phyloP scores from a whole-genome alignment of 53 echinoderm and acorn worm species.

The Patiria pectinifera region DNA sequence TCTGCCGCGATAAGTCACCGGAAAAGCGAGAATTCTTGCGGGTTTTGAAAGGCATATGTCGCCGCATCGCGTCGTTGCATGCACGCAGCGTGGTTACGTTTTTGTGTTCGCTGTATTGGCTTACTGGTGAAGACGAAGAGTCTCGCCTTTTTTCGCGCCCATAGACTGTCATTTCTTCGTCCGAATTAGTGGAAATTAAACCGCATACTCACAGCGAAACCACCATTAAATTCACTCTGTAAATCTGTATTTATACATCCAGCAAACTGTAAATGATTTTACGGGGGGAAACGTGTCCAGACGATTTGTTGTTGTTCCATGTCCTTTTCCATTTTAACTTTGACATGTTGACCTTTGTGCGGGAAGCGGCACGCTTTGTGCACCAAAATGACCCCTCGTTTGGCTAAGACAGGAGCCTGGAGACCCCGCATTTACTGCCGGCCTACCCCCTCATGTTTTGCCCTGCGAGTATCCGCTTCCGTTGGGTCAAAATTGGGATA shows the following conservation, averaged over 20 bases:
- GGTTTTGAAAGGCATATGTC: constrained; percentile 58
- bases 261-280: constrained; percentile 5
- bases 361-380: constrained; percentile 64
- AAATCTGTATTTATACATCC: not conserved
- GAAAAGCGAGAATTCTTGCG: constrained; percentile 45
- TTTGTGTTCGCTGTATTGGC: not conserved
- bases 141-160: constrained; percentile 10
- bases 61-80: constrained; percentile 13
- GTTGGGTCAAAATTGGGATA: constrained; percentile 30
- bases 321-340: constrained; percentile 70
- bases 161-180: not conserved
- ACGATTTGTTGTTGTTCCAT: constrained; percentile 56
- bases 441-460: constrained; percentile 45
- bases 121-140: not conserved
- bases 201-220: not conserved
- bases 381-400: constrained; percentile 74
- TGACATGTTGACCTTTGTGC: constrained; percentile 77
- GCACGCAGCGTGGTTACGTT: not conserved
- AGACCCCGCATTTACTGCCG: constrained; percentile 40
- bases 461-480: constrained; percentile 36
- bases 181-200: not conserved
- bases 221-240: not conserved
- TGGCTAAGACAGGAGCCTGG: constrained; percentile 18
- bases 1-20: constrained; percentile 3
- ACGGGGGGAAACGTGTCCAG: constrained; percentile 40